Conservation (phyloP, 2,797 vertebrate species). For the Naso thynnoides region DNA sequence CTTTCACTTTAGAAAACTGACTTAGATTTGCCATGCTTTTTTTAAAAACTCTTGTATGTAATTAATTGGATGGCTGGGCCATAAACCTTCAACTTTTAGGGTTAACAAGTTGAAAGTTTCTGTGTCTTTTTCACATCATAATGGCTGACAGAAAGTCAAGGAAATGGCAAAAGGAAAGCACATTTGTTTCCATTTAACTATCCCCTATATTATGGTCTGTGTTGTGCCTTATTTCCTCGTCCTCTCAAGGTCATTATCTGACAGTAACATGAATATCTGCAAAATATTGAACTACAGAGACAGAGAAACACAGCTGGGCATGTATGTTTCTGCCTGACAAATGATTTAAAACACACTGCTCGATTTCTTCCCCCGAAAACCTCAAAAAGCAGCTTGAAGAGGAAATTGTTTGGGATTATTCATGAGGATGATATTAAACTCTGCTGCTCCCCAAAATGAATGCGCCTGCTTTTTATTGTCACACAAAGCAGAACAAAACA, state of each 20-base stretch:
- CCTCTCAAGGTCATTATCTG: background rate
- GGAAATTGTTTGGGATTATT: conserved; percentile 41
- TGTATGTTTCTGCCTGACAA: conserved; percentile 12
- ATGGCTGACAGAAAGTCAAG: background rate
- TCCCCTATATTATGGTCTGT: background rate
- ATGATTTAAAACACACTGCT: conserved; percentile 14
- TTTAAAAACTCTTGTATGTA: background rate
- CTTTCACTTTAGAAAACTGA: background rate
- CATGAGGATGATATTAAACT: conserved; percentile 40
- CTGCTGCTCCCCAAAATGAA: conserved; percentile 27
- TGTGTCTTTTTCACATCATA: background rate
- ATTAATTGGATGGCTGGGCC: background rate
- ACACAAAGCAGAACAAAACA: conserved; percentile 31
- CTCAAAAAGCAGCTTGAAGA: conserved; percentile 19
- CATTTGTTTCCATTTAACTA: conserved; percentile 5
- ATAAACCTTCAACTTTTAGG: background rate
- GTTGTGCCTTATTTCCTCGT: conserved; percentile 1
- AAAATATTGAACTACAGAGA: background rate
- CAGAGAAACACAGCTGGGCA: background rate
- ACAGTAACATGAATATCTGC: background rate
- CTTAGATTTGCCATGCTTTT: background rate
- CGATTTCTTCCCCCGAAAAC: background rate
- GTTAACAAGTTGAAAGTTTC: background rate
- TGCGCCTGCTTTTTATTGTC: conserved; percentile 42
- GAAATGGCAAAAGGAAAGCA: background rate